phyloP scores from a whole-genome alignment of 2,888 invertebrate species.

The Pseudoips prasinana region DNA sequence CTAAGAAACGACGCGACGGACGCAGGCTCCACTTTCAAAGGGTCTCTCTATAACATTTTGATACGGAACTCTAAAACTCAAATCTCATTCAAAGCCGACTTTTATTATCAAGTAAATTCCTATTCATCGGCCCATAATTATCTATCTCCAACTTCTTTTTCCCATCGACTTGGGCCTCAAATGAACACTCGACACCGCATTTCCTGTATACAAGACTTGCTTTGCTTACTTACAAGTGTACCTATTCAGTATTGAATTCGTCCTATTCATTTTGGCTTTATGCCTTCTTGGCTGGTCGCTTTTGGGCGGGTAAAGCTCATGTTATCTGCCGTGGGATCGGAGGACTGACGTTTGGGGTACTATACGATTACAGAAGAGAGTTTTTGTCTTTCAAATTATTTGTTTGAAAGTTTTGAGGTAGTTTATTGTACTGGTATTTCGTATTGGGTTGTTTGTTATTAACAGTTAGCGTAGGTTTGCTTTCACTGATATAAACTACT shows the following conservation, averaged over 20 bases:
- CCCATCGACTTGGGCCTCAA: constrained; percentile 25
- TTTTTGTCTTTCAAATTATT: too few species aligned
- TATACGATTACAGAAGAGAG: too few species aligned
- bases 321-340: constrained; percentile 68
- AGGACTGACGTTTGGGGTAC: constrained; percentile 28
- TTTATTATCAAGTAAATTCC: constrained; percentile 19
- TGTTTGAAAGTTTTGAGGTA: too few species aligned
- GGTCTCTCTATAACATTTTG: too few species aligned
- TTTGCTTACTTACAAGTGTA: constrained; percentile 55
- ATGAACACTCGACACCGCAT: constrained; percentile 71
- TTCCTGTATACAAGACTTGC: constrained; percentile 57
- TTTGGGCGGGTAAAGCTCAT: constrained; percentile 43
- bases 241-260: constrained; percentile 54
- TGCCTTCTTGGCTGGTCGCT: constrained; percentile 75
- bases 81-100: constrained; percentile 12
- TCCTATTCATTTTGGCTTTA: constrained; percentile 67
- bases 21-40: too few species aligned
- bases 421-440: too few species aligned
- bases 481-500: too few species aligned
- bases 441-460: too few species aligned
- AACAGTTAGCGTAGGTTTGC: too few species aligned
- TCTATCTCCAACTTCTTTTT: constrained; percentile 33
- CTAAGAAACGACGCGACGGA: too few species aligned
- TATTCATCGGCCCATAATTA: constrained; percentile 37
- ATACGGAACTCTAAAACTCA: too few species aligned